Base-by-base conservation (phyloP, 2,113 vertebrate genomes). In the Syngnathoides biaculeatus region DNA sequence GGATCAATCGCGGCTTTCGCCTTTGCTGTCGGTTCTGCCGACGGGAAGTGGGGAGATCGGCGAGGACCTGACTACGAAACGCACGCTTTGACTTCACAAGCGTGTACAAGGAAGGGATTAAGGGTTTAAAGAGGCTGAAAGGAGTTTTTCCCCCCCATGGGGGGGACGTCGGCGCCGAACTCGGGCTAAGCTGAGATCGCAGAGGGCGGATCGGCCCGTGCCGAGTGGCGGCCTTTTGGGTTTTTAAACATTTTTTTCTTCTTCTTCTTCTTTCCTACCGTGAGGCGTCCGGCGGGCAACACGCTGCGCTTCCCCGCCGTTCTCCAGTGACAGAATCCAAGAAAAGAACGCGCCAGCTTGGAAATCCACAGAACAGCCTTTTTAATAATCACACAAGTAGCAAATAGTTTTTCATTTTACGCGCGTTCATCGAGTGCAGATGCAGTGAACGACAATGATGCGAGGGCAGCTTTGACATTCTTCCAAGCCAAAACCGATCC, bases 181-280 rank as follows among this genome's bases (percentile, higher is more conserved):
- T 79, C 78, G 80, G 80, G 69, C 79, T 82, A 83, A 87, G 74
- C 75, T 80, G 50, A 72, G 80, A 86, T 87, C 75, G 84, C 75
- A 85, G 73, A 73, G 22, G 39, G 55, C 15, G 75, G 69, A 84
- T 88, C 75, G 75, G 67, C 53, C 59, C 71, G 64, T 73, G 77
- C 63, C 71, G 68, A 77, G 67, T 68, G 69, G 73, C 67, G 50
- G 75, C 58, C 71, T 45, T 48, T 22, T 58, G 30, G 17, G 30
- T 35, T 58, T 17, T 58, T n/a, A n/a, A n/a, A n/a, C n/a, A 72
- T 79, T 79, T 77, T 67, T 55, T 26, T 26, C n/a, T n/a, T n/a
- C n/a, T 55, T 55, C n/a, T 24, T 55, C 14, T 14, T 35, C 6
- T 2, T 6, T 35, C 6, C 30, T 73, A 67, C 56, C 72, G 71